These are phyloP conservation scores for Brachyopa scutellaris DNA, from an alignment of 2,888 invertebrate species.

Conservation along the genomic window DNA sequence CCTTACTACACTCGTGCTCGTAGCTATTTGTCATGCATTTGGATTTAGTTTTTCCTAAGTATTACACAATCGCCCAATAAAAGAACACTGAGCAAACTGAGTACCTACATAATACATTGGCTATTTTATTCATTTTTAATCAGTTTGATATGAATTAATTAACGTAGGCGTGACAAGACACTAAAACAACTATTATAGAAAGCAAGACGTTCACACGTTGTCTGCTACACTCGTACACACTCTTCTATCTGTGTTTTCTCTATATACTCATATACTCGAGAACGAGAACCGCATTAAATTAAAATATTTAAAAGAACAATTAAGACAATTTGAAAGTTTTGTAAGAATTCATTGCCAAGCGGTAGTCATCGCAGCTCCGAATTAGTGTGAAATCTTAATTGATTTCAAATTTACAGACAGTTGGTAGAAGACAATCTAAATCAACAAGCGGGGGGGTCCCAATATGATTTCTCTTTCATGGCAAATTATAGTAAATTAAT, in stretches of 20 bases:
- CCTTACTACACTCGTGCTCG: no score
- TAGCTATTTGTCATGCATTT: slow-evolving; percentile 53
- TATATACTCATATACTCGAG: no score
- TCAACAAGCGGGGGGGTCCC: neutral
- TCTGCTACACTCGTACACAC: neutral
- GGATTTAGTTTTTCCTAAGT: slow-evolving; percentile 43
- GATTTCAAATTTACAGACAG: neutral
- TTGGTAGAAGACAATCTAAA: no score
- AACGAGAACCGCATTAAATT: slow-evolving; percentile 19
- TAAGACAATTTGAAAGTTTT: slow-evolving; percentile 23
- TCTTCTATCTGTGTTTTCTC: neutral
- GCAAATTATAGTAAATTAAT: slow-evolving; percentile 41
- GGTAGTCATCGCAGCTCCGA: slow-evolving; percentile 4
- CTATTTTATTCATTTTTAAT: slow-evolving; percentile 32
- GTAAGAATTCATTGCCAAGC: neutral
- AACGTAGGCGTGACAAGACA: slow-evolving; percentile 62
- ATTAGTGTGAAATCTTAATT: slow-evolving; percentile 42
- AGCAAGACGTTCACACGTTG: slow-evolving; percentile 1
- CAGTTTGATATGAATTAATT: slow-evolving; percentile 50
- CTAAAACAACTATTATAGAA: slow-evolving; percentile 27
- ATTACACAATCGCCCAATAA: slow-evolving; percentile 62
- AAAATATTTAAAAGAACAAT: slow-evolving; percentile 36
- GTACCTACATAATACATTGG: slow-evolving; percentile 3
- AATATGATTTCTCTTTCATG: slow-evolving; percentile 21
- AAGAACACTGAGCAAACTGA: slow-evolving; percentile 9